Percentiles rank a stretch among this genome's conserved stretches.
phyloP scores from a whole-genome alignment of 2,113 vertebrate species.

The Poeciliopsis retropinna region DNA sequence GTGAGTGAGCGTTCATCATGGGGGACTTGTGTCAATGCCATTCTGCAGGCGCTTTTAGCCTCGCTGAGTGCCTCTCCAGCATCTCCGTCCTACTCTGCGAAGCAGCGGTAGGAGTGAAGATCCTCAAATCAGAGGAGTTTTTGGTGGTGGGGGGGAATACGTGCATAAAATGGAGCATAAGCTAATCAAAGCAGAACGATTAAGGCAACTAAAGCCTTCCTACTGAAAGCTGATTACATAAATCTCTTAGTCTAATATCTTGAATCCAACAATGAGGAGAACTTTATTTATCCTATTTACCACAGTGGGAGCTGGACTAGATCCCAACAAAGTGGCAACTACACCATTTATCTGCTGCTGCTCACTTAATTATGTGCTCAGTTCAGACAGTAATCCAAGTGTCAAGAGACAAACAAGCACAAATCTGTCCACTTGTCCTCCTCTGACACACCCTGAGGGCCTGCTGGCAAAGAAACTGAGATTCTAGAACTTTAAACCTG shows the following conservation, averaged over 20 bases:
- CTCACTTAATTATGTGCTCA: constrained; percentile 12
- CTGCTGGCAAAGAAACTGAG: constrained; percentile 1
- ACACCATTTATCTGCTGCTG: constrained; percentile 20
- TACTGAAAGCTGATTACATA: not conserved
- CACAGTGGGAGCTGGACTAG: not conserved
- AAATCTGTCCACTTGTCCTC: constrained; percentile 15
- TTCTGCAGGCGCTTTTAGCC: constrained; percentile 20
- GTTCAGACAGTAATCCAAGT: constrained; percentile 17
- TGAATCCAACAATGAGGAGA: constrained; percentile 1
- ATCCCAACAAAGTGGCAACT: not conserved
- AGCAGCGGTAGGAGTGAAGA: constrained; percentile 2
- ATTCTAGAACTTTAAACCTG: not conserved
- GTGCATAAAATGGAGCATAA: constrained; percentile 2
- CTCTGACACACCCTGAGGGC: constrained; percentile 10
- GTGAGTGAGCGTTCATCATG: constrained; percentile 28
- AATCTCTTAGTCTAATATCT: not conserved
- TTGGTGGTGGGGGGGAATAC: no score
- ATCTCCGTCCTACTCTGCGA: constrained; percentile 22
- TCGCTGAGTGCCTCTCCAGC: constrained; percentile 47
- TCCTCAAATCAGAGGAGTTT: constrained; percentile 14
- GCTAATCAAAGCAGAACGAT: constrained; percentile 5
- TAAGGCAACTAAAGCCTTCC: not conserved
- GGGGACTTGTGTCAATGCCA: constrained; percentile 15
- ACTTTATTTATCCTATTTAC: constrained; percentile 12
- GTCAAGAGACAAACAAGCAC: constrained; percentile 29